Conservation (phyloP, 2,113 vertebrate species). For the Callionymus lyra region DNA sequence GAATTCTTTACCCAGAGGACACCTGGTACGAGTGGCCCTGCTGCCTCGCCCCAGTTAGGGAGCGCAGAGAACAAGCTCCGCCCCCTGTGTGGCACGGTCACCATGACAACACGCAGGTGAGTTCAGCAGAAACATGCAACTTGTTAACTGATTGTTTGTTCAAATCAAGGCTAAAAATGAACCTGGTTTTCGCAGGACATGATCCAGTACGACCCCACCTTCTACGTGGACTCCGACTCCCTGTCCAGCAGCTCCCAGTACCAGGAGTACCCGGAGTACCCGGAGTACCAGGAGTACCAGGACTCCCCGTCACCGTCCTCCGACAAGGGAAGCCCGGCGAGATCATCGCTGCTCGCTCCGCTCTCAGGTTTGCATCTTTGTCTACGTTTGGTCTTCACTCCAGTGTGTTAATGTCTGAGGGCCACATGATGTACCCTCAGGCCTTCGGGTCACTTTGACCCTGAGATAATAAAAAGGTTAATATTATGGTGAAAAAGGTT, state of each 20-base stretch:
- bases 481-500: too few relatives aligned
- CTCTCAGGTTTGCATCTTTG: conserved; percentile 51
- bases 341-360: conserved; percentile 34
- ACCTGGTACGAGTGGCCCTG: conserved; percentile 65
- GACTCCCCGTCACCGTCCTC: conserved; percentile 52
- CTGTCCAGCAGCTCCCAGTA: conserved; percentile 65
- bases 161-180: too few relatives aligned
- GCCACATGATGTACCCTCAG: too few relatives aligned
- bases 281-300: conserved; percentile 42
- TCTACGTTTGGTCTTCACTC: background rate
- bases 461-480: too few relatives aligned
- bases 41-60: conserved; percentile 22
- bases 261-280: conserved; percentile 49
- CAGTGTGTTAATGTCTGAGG: too few relatives aligned
- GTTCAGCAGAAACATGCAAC: conserved; percentile 23
- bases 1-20: conserved; percentile 43
- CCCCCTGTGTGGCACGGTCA: conserved; percentile 36
- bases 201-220: conserved; percentile 25
- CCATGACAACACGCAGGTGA: conserved; percentile 52
- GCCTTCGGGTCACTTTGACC: too few relatives aligned
- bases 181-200: too few relatives aligned
- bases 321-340: conserved; percentile 34
- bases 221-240: conserved; percentile 67
- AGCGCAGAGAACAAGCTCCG: conserved; percentile 32
- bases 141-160: too few relatives aligned